Conservation (phyloP, 35 echinoderm and acorn worm genomes). For the Acanthaster planci region DNA sequence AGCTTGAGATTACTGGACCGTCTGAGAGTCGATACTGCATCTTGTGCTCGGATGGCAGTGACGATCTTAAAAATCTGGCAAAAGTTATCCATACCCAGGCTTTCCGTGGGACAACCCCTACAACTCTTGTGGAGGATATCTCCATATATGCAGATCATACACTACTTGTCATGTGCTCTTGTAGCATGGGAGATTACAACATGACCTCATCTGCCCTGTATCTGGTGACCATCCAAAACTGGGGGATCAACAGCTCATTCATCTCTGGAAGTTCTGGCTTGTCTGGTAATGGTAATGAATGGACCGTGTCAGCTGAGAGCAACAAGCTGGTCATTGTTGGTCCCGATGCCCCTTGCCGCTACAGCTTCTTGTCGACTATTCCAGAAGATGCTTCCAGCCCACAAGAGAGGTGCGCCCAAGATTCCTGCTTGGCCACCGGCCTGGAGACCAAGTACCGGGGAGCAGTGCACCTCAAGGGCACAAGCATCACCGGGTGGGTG, state of each 20-base stretch:
- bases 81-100: slow-evolving; percentile 67
- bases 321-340: slow-evolving; percentile 57
- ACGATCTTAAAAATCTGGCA: not conserved
- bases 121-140: slow-evolving; percentile 33
- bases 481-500: slow-evolving; percentile 61
- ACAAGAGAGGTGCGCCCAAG: slow-evolving; percentile 40
- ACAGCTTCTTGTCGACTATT: slow-evolving; percentile 71
- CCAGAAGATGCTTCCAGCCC: slow-evolving; percentile 40
- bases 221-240: slow-evolving; percentile 56
- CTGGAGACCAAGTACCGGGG: slow-evolving; percentile 28
- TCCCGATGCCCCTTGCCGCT: slow-evolving; percentile 63
- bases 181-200: slow-evolving; percentile 56
- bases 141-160: slow-evolving; percentile 32
- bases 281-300: slow-evolving; percentile 47
- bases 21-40: slow-evolving; percentile 54
- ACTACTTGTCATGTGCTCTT: slow-evolving; percentile 75
- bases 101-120: slow-evolving; percentile 53
- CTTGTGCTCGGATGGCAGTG: slow-evolving; percentile 42
- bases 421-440: slow-evolving; percentile 63
- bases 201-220: slow-evolving; percentile 85
- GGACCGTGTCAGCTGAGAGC: slow-evolving; percentile 56
- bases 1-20: slow-evolving; percentile 47
- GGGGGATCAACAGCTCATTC: slow-evolving; percentile 38
- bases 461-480: slow-evolving; percentile 29
- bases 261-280: slow-evolving; percentile 49